Base-by-base conservation (phyloP, 1,140 invertebrate genomes). In the Calephelis virginiensis region DNA sequence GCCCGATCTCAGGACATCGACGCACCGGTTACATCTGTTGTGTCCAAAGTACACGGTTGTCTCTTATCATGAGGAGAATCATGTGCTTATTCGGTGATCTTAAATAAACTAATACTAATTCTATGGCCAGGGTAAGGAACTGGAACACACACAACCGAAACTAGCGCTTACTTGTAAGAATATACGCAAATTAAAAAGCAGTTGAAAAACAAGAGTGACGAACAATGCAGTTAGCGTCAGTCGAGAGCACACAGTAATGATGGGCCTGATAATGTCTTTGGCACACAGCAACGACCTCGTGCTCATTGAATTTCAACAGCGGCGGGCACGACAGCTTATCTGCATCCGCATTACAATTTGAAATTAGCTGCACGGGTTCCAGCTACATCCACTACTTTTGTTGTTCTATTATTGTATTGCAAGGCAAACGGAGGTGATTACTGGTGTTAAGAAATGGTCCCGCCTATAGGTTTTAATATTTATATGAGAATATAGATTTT, bases 321-420 rank as follows among this genome's bases (percentile, higher is more conserved):
- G 59, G 47, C 73, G 78, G 77, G 74, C 76, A 74, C 71, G 71
- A 68, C 59, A 45, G 61, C 78, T 81, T 79, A 85, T 85, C 85
- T 86, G 75, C 80, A 87, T 84, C 73, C 67, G 70, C 75, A 89
- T 89, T 87, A 82, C 75, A 86, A 90, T 87, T 85, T 86, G 78
- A 83, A 88, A 87, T 86, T 77, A 79, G 76, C 78, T 83, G 82
- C 75, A 73, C 77, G 69, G 69, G 67, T 81, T 83, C 85, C 87
- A 87, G 81, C 80, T 87, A 86, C 85, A 90, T 85, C 86, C 80
- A 84, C 77, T 68, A 64, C 67, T 62, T 68, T 68, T 40, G n/a
- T n/a, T n/a, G n/a, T n/a, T n/a, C n/a, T n/a, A 49, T 66, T 66
- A 66, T 61, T 50, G 17, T 17, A 8, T 64, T 61, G 46, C 48